Conservation (phyloP, 2,797 vertebrate genomes). For the Caiman crocodilus region DNA sequence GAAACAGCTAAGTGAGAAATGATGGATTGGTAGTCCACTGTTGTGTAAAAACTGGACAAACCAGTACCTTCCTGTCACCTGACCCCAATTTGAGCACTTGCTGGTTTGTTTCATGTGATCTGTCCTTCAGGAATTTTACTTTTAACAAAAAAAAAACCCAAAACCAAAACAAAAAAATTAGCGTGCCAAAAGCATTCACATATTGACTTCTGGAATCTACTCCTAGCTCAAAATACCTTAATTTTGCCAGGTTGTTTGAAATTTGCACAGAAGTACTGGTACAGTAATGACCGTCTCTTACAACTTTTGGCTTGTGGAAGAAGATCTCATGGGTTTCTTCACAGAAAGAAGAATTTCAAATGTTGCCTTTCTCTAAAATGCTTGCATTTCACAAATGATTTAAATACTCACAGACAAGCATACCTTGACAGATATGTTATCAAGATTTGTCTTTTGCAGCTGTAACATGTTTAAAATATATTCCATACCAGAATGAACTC, state of each 20-base stretch:
- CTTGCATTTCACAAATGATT: neutral
- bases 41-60: too few species aligned
- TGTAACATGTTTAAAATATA: neutral
- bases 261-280: neutral
- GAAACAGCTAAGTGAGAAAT: too few species aligned
- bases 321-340: neutral
- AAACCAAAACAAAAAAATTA: too few species aligned
- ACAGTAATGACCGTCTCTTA: neutral
- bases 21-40: neutral
- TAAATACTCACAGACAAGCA: neutral
- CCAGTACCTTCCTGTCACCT: neutral
- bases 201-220: neutral
- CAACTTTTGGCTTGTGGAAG: neutral
- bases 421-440: neutral
- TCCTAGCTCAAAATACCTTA: neutral
- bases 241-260: neutral
- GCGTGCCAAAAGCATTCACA: neutral
- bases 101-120: neutral
- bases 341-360: neutral
- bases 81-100: neutral
- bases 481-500: neutral
- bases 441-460: neutral
- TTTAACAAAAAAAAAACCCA: neutral
- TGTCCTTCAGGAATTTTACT: neutral
- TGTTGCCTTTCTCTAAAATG: neutral